Base-by-base conservation (phyloP, 2,888 invertebrate genomes). In the Chymomyza caudatula region DNA sequence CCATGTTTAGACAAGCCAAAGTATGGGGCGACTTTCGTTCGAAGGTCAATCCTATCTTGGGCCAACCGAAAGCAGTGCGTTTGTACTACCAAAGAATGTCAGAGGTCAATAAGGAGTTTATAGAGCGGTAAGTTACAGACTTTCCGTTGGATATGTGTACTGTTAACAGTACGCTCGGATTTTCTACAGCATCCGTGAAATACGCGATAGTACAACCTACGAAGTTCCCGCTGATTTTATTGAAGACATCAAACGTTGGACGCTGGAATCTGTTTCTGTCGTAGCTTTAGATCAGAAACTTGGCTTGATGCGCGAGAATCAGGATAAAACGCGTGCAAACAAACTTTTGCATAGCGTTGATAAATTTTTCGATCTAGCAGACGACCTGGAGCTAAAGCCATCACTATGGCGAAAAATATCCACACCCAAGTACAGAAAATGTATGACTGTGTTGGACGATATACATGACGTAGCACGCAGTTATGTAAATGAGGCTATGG, bases 21-120 rank as follows among this genome's bases (percentile, higher is more conserved):
- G 90, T 92, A 70, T 94, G 94, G 94, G 91, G 93, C 29, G 91
- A 92, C 60, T 92, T 94, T 63, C 91, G 94, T 19, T 92, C 92
- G 1, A 92, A 92, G 71, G 93, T 94, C 0, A 94, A 94, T 85
- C 93, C 93, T 66, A 91, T 93, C 29, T 89, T 94, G 89, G 89
- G 94, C 88, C 92, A 93, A 73, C 93, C 93, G 0, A 92, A 92
- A 81, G 84, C 91, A 44, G 89, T 92, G 0, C 91, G 91, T 78
- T 77, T 91, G 0, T 92, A 92, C 60, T 87, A 91, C 8, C 88
- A 91, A 17, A 90, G 87, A 6, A 89, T 92, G 65, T 91, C 91
- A 52, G 89, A 90, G 61, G 91, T 92, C 20, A 91, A 92, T 43
- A 86, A 70, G 22, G 87, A 88, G 52, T 86, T 88, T 56, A 67